A percentile compares a stretch with the other conserved stretches of the same genome.
Evolutionary conservation across 1,140 invertebrate species (phyloP).

Genomic region (Heliconius congener): DNA sequence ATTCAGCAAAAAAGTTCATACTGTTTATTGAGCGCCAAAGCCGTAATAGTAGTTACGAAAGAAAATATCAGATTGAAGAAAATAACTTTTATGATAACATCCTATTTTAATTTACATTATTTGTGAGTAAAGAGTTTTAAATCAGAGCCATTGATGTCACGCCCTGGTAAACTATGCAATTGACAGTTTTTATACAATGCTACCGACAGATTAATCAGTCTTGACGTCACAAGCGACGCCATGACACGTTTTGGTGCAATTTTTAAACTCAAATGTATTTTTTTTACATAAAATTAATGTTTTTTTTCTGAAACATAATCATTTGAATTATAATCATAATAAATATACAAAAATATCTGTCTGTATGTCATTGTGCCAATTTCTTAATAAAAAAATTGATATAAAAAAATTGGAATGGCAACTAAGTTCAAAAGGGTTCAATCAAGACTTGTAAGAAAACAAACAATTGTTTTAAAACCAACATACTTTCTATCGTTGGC

Average conservation of each 20-base stretch:
- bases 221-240: no score
- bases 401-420: not conserved
- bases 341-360: no score
- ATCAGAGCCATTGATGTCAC: not conserved
- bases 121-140: not conserved
- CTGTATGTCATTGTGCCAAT: no score
- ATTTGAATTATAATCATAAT: no score
- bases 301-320: no score
- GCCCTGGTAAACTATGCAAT: no score
- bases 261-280: no score
- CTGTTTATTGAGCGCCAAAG: not conserved
- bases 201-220: no score
- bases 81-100: not conserved
- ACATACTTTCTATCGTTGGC: not conserved
- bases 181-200: no score
- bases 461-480: not conserved
- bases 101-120: not conserved
- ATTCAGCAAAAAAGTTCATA: not conserved
- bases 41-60: not conserved
- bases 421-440: not conserved
- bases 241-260: no score
- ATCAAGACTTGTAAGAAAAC: not conserved
- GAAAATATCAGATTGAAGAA: not conserved
- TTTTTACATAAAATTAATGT: no score
- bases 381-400: no score